Conservation (phyloP, 53 echinoderm and acorn worm genomes). For the Holothuria scabra region DNA sequence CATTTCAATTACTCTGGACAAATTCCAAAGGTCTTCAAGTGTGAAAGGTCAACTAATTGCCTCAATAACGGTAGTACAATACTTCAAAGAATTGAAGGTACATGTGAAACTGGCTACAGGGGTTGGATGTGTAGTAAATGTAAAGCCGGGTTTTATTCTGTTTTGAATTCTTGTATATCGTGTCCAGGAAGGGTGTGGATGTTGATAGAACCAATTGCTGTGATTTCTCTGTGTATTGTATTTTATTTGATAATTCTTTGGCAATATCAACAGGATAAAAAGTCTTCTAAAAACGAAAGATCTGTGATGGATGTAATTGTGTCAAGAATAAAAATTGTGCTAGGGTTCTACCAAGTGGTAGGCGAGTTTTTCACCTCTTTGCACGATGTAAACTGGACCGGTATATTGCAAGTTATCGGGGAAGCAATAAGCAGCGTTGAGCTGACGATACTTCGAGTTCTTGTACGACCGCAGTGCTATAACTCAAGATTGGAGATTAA, state of each 20-base stretch:
- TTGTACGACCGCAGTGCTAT: background rate
- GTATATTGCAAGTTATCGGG: background rate
- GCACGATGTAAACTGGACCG: background rate
- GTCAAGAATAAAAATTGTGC: background rate
- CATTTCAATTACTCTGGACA: too few species aligned
- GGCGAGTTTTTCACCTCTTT: background rate
- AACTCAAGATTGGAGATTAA: background rate
- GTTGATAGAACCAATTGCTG: background rate
- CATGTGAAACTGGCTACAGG: background rate
- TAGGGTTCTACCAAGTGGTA: background rate
- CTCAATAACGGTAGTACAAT: too few species aligned
- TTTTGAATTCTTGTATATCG: background rate
- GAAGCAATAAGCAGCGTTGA: too few species aligned
- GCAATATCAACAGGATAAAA: conserved; percentile 2
- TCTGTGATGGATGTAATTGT: background rate
- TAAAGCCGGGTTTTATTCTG: background rate
- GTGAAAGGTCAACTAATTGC: too few species aligned
- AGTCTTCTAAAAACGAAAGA: background rate
- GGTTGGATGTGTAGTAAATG: background rate
- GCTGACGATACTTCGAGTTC: background rate
- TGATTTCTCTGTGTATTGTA: background rate
- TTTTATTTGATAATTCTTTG: background rate
- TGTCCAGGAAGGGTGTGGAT: background rate
- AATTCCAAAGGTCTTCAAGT: too few species aligned
- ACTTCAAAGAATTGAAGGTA: too few species aligned